These are phyloP conservation scores for Macrophya annulata DNA, from an alignment of 2,888 invertebrate species.

Conservation along the genomic window DNA sequence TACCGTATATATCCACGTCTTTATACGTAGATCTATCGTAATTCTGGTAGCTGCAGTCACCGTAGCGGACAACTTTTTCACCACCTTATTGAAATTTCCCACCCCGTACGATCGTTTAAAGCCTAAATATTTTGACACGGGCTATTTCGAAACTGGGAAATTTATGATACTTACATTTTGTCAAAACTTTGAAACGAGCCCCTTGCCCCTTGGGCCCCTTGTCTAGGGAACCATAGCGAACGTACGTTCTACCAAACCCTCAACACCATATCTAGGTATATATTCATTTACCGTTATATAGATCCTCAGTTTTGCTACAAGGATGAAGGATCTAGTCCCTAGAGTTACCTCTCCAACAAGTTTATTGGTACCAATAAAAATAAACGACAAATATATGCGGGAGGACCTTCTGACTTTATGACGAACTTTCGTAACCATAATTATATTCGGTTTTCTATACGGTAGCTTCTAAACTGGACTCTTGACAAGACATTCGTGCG, in stretches of 20 bases:
- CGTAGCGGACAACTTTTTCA: background rate
- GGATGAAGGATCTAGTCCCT: constrained; percentile 25
- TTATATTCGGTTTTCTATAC: background rate
- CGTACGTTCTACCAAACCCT: background rate
- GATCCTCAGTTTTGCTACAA: background rate
- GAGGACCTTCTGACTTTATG: constrained; percentile 45
- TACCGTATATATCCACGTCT: background rate
- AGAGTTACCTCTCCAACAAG: background rate
- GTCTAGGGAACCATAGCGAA: background rate
- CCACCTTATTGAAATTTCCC: background rate
- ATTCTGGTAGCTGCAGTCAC: background rate
- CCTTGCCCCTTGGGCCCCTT: no score
- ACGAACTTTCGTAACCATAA: constrained; percentile 11
- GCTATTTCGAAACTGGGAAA: constrained; percentile 20
- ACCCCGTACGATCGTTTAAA: background rate
- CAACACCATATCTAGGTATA: constrained; percentile 13
- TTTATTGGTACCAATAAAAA: constrained; percentile 50
- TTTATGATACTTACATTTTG: constrained; percentile 17
- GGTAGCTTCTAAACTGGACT: background rate
- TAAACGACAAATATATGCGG: constrained; percentile 10
- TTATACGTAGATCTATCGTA: background rate
- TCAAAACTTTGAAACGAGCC: background rate
- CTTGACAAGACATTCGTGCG: background rate
- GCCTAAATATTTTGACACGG: constrained; percentile 54
- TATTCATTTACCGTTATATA: constrained; percentile 41